Evolutionary conservation across 1,140 invertebrate genomes (phyloP).

Genomic region (Drosophila nikananu): DNA sequence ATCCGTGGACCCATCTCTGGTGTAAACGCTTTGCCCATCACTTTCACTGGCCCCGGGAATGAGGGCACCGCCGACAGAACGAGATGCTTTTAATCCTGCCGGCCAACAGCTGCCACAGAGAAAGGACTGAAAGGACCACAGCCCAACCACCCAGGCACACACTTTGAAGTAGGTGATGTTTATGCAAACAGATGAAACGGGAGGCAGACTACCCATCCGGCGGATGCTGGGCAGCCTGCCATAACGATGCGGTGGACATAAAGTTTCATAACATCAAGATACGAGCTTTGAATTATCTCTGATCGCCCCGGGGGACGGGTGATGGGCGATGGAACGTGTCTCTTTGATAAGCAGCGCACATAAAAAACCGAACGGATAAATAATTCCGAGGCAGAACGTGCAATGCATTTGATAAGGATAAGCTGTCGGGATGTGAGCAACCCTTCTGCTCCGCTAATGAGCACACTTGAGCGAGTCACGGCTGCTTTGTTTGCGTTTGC

Average conservation of each 20-base stretch:
- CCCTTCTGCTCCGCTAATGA: slow-evolving; percentile 62
- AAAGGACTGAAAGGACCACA: slow-evolving; percentile 16
- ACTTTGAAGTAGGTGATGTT: slow-evolving; percentile 76
- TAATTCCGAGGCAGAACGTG: slow-evolving; percentile 56
- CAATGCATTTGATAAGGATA: slow-evolving; percentile 60
- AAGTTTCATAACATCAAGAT: slow-evolving; percentile 77
- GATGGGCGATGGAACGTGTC: slow-evolving; percentile 53
- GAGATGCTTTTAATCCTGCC: slow-evolving; percentile 61
- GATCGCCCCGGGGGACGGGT: slow-evolving; percentile 30
- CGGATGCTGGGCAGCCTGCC: slow-evolving; percentile 58
- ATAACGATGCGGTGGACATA: slow-evolving; percentile 53
- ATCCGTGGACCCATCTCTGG: slow-evolving; percentile 53
- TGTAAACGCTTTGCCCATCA: slow-evolving; percentile 59
- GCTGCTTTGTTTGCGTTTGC: slow-evolving; percentile 63
- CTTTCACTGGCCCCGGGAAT: slow-evolving; percentile 36
- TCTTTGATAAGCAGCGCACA: slow-evolving; percentile 39
- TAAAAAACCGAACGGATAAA: slow-evolving; percentile 27
- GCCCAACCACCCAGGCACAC: slow-evolving; percentile 43
- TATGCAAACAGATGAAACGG: slow-evolving; percentile 64
- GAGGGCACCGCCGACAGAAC: slow-evolving; percentile 17
- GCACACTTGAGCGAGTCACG: slow-evolving; percentile 77
- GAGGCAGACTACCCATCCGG: neutral
- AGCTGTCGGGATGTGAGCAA: slow-evolving; percentile 31
- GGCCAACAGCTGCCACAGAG: slow-evolving; percentile 53
- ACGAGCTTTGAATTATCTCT: slow-evolving; percentile 78